Evolutionary conservation across 1,140 invertebrate species (phyloP), one percentile per base, ranked within the genome.

Genomic region (Bicyclus anynana): DNA sequence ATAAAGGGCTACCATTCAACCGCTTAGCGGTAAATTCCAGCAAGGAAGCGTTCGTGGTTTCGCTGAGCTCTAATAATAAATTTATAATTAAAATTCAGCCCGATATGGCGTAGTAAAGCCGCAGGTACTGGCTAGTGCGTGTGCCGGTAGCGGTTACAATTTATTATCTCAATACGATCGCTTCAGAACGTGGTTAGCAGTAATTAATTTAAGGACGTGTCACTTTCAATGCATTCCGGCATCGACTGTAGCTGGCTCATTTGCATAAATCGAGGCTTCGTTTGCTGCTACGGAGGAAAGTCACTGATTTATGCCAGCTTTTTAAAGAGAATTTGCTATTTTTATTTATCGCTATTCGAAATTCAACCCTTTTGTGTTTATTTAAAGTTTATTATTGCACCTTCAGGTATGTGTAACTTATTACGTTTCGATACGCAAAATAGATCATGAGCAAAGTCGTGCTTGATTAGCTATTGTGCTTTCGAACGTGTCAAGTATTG

Each of bases 401-500:
- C 10, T 44, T 20, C 3, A 1, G 20, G 16, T 5, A 12, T 42
- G 40, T 18, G n/a, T 6, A 40, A 27, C 16, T 27, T 33, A 27
- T 5, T 10, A 13, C 33, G 4, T 35, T 59, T 59, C 50, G 33
- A 13, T 50, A 27, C 14, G 2, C 4, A 18, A 35, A 52, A 20
- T 47, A 33, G 20, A 33, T 52, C 52, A 55, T 64, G 56, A 44
- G 29, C 46, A n/a, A 29, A 61, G 37, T 62, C 56, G 59, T 65
- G 62, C 59, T 56, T 69, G 59, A 69, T 65, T 60, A 62, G 56
- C 53, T 59, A 69, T 69, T 65, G 56, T 69, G 62, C 57, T 65
- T 69, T 65, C 53, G 46, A 59, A 65, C 29, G 57, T 48, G 18
- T 56, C 53, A 51, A 42, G 42, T 40, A 42, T 60, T 56, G 47